Evolutionary conservation across 2,888 invertebrate species (phyloP).

Genomic region (Epinotia ramella): DNA sequence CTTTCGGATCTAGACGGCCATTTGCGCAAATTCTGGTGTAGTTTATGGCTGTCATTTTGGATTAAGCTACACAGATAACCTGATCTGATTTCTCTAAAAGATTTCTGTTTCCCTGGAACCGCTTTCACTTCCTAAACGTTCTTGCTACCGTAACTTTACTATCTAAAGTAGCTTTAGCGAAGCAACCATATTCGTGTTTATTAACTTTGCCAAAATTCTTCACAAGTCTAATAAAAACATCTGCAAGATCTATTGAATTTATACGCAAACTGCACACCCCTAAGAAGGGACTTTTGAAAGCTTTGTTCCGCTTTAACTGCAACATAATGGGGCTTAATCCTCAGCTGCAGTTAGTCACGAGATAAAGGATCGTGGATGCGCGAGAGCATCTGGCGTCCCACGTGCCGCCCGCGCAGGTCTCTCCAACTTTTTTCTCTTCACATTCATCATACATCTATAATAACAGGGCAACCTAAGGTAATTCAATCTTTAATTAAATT

Average conservation of each 20-base stretch:
- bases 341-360: slow-evolving; percentile 69
- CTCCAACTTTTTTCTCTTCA: slow-evolving; percentile 71
- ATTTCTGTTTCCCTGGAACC: slow-evolving; percentile 39
- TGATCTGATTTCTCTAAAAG: slow-evolving; percentile 43
- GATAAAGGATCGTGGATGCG: slow-evolving; percentile 75
- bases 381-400: slow-evolving; percentile 82
- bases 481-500: slow-evolving; percentile 77
- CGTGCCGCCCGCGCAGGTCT: slow-evolving; percentile 80
- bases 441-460: slow-evolving; percentile 79
- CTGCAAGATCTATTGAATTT: slow-evolving; percentile 18
- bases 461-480: slow-evolving; percentile 67
- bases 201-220: slow-evolving; percentile 5
- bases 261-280: slow-evolving; percentile 43
- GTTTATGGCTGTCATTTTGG: slow-evolving; percentile 45
- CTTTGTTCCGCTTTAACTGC: slow-evolving; percentile 56
- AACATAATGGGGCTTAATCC: slow-evolving; percentile 74
- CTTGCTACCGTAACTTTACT: slow-evolving; percentile 21
- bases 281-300: slow-evolving; percentile 58
- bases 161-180: neutral
- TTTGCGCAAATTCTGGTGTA: slow-evolving; percentile 50
- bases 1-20: slow-evolving; percentile 61
- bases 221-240: slow-evolving; percentile 4
- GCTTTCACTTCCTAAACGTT: slow-evolving; percentile 44
- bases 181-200: neutral
- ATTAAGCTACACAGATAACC: slow-evolving; percentile 41